A percentile compares a stretch with the other conserved stretches of the same genome.
Evolutionary conservation across 2,797 vertebrate species (phyloP).

Genomic region (Acipenser transmontanus): DNA sequence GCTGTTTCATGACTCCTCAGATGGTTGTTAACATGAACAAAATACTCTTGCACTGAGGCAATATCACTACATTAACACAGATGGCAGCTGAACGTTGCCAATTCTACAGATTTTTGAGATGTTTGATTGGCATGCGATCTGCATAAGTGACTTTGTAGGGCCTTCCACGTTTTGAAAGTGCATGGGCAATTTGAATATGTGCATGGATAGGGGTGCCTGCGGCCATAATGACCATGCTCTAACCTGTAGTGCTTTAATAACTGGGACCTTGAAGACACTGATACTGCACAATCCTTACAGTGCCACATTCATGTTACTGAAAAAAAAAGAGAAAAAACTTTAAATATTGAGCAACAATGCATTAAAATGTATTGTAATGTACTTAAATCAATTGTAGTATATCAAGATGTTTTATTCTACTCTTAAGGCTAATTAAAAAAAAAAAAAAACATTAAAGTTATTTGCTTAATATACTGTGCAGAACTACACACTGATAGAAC

Average conservation of each 20-base stretch:
- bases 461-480: not conserved
- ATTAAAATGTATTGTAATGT: no score
- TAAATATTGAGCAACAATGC: not conserved
- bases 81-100: slow-evolving; percentile 7
- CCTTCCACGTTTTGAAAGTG: slow-evolving; percentile 14
- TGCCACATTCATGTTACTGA: slow-evolving; percentile 12
- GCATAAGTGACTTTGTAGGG: slow-evolving; percentile 10
- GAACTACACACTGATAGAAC: no score
- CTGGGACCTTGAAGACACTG: not conserved
- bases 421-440: no score
- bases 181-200: slow-evolving; percentile 19
- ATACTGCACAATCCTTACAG: slow-evolving; percentile 12
- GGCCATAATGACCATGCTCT: slow-evolving; percentile 11
- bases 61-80: slow-evolving; percentile 7
- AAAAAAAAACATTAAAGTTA: not conserved
- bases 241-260: slow-evolving; percentile 8
- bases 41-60: slow-evolving; percentile 4
- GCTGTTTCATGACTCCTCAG: slow-evolving; percentile 11
- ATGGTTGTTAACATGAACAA: slow-evolving; percentile 14
- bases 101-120: slow-evolving; percentile 3
- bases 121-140: slow-evolving; percentile 15
- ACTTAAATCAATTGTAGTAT: no score
- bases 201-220: slow-evolving; percentile 9
- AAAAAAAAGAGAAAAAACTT: slow-evolving; percentile 3
- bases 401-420: no score